Percentiles rank a stretch among this genome's conserved stretches.
Evolutionary conservation across 2,113 vertebrate species (phyloP).

Genomic region (Tupaia tana): DNA sequence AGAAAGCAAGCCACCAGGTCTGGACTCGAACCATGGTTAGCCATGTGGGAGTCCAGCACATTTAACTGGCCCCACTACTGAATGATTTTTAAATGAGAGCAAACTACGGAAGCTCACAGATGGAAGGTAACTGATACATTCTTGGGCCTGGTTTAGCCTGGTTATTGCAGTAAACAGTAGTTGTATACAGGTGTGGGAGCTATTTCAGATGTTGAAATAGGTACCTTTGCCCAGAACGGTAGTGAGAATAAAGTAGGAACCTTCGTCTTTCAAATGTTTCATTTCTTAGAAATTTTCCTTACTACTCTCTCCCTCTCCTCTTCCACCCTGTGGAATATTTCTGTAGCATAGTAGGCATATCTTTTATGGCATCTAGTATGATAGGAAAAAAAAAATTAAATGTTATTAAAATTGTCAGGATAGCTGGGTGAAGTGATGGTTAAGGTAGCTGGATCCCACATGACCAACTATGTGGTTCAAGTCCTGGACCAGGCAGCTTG

Average conservation of each 20-base stretch:
- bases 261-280: not conserved
- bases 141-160: not conserved
- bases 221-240: not conserved
- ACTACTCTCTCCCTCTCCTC: not conserved
- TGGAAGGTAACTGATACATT: constrained; percentile 26
- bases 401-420: no score
- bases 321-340: not conserved
- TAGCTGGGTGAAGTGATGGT: no score
- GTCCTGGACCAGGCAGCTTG: no score
- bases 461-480: no score
- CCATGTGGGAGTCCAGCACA: no score
- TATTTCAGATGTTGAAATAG: constrained; percentile 2
- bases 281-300: constrained; percentile 39
- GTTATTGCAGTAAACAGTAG: not conserved
- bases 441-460: no score
- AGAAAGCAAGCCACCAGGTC: no score
- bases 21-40: no score
- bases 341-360: constrained; percentile 4
- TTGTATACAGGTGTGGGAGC: not conserved
- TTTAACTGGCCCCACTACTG: not conserved
- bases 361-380: not conserved
- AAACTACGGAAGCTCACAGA: constrained; percentile 18
- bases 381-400: not conserved
- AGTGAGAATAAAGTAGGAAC: constrained; percentile 6
- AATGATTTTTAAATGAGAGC: constrained; percentile 3